Percentiles rank a stretch among this genome's conserved stretches.
phyloP scores from a whole-genome alignment of 2,113 vertebrate genomes.

The Rattus rattus region DNA sequence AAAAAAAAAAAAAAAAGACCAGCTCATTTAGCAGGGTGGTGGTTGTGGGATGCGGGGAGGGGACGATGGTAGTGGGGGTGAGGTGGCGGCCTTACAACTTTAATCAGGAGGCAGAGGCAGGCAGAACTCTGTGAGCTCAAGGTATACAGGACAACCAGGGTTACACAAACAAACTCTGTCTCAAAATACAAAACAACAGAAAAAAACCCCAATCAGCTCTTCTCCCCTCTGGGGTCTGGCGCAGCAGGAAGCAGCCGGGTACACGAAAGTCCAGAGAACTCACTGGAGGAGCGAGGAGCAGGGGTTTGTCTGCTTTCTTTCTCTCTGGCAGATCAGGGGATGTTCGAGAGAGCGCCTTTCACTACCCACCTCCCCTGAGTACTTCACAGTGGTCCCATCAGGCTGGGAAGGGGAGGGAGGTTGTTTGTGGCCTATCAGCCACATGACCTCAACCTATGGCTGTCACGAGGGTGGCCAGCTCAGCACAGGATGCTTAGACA shows the following conservation, averaged over 20 bases:
- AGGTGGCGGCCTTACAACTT: neutral
- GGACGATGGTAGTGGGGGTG: neutral
- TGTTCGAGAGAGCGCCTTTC: neutral
- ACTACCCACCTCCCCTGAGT: too few species aligned
- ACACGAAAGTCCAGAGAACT: neutral
- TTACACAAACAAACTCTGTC: neutral
- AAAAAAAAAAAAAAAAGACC: neutral
- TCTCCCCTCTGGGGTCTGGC: too few species aligned
- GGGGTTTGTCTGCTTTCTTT: neutral
- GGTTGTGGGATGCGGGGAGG: neutral
- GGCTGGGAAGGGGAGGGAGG: too few species aligned
- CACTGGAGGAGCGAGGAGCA: neutral
- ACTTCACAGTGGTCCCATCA: neutral
- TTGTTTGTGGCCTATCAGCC: neutral
- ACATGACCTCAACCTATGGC: neutral
- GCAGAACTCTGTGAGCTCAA: neutral
- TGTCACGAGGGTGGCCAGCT: neutral
- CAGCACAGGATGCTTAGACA: neutral
- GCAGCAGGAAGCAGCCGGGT: too few species aligned
- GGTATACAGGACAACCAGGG: neutral
- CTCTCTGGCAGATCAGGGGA: neutral
- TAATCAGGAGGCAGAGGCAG: neutral
- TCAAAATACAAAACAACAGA: neutral
- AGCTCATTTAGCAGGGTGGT: neutral
- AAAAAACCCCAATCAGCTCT: neutral